Base-by-base conservation (phyloP, 2,797 vertebrate species). In the Streptopelia turtur region DNA sequence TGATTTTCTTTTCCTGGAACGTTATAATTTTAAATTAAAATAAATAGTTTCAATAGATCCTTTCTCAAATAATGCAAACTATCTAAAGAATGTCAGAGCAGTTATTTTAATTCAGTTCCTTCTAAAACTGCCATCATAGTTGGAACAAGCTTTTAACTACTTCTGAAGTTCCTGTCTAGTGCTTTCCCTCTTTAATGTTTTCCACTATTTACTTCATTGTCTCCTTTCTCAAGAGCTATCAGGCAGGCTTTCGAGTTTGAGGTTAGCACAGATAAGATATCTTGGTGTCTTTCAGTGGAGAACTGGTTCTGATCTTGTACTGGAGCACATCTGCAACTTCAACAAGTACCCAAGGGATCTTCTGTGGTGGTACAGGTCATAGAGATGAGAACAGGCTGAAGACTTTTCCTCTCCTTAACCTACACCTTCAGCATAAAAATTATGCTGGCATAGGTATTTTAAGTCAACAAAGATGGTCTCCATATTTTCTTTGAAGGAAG, bases 121-220 rank as follows among this genome's bases (percentile, higher is more conserved):
- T 96, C 82, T 92, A 25, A 90, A 94, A 57, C 68, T 76, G 75
- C 50, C 35, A 23, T 39, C 41, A 28, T 76, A 53, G 24, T 10
- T 43, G 49, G 20, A 91, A 66, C 21, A 80, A 88, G 50, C 59
- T 91, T 95, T 83, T 28, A 92, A 49, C 35, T 15, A 23, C 28
- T 94, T 94, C 87, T 71, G 79, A 84, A 76, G 39, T 76, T 71
- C 70, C n/a, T 83, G n/a, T 70, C 16, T 71, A 39, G 41, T 81
- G 76, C 50, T 72, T 82, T 95, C 64, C 71, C 68, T 52, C 79
- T 93, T 89, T 31, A 89, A 87, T 72, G 93, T 95, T 96, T 92
- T 64, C 11, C 39, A 86, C 21, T 57, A 25, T 60, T 95, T 92
- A 37, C 63, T 85, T 83, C 60, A 59, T n/a, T 52, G 25, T 47